Percentiles rank a stretch among this genome's conserved stretches.
Conservation (phyloP, 2,888 invertebrate species). For the Podotricha telesiphe region DNA sequence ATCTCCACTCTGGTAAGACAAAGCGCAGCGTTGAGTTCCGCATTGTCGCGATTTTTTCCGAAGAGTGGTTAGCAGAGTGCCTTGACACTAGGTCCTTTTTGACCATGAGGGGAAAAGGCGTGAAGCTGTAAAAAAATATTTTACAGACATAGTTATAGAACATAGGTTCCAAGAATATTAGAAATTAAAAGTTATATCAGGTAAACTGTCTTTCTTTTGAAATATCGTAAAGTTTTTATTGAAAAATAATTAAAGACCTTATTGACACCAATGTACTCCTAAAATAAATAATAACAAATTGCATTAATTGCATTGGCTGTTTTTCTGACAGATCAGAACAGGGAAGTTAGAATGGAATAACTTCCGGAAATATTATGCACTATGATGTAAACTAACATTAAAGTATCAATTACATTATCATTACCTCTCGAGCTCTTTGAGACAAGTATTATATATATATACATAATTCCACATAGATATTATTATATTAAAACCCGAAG, state of each 20-base stretch:
- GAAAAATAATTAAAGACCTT: neutral
- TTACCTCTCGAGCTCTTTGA: neutral
- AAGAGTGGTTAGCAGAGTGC: too few species aligned
- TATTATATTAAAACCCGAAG: too few species aligned
- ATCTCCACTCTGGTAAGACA: too few species aligned
- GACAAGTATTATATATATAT: neutral
- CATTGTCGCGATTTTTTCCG: too few species aligned
- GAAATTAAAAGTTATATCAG: too few species aligned
- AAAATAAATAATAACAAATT: neutral
- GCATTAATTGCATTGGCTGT: neutral
- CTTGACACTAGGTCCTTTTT: too few species aligned
- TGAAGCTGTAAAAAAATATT: too few species aligned
- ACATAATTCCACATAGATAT: too few species aligned
- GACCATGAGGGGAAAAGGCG: too few species aligned
- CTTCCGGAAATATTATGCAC: constrained; percentile 49
- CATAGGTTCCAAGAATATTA: too few species aligned
- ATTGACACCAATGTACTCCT: neutral
- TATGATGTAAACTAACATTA: constrained; percentile 11
- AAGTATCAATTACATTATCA: neutral
- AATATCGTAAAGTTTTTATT: neutral
- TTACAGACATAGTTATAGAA: too few species aligned
- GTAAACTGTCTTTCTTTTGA: neutral
- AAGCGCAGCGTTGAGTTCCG: too few species aligned
- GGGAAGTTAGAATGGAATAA: constrained; percentile 54
- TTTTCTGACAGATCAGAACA: constrained; percentile 40